Evolutionary conservation across 2,113 vertebrate species (phyloP), one percentile per base, ranked within the genome.

Genomic region (Pterocles gutturalis): DNA sequence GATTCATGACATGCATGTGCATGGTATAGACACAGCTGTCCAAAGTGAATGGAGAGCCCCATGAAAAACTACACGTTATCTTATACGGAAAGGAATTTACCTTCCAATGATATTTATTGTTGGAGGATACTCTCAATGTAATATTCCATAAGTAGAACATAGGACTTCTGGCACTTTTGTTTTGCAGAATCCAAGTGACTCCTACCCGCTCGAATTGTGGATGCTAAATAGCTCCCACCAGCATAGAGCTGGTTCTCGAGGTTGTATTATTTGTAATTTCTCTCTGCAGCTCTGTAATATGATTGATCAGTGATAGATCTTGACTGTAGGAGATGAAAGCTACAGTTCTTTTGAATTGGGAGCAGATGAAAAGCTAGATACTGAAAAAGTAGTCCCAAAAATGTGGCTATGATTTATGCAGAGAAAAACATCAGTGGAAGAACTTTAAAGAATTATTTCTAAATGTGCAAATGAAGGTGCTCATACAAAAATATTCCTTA

Each of bases 281-380:
- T 75, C 55, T 69, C 72, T 93, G 72, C 25, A 65, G 72, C 36
- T 87, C 48, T 61, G 8, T 67, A 57, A 76, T 57, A 33, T 41
- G 48, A 69, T 49, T 82, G 89, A 87, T 67, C 86, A 72, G n/a
- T 13, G 2, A 78, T 67, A 84, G 69, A 83, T 78, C 75, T 72
- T 62, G 28, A 53, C 89, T 82, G 62, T 5, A 72, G 76, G 53
- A 94, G 76, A 93, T 75, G 62, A 86, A 94, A 96, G 79, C 46
- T 41, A 24, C 71, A 0, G 3, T 62, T 88, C 87, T 90, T 87
- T 69, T 81, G 67, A 90, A 80, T 38, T 92, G 43, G 58, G 67
- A 83, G 54, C 46, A 92, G 75, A 90, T 81, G 67, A 86, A 90
- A 95, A 96, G 29, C 46, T 49, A 61, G 64, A 22, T 70, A 60